Conservation (phyloP, 92 coral and sea anemone genomes). For the Hydrozoanthus gracilis region DNA sequence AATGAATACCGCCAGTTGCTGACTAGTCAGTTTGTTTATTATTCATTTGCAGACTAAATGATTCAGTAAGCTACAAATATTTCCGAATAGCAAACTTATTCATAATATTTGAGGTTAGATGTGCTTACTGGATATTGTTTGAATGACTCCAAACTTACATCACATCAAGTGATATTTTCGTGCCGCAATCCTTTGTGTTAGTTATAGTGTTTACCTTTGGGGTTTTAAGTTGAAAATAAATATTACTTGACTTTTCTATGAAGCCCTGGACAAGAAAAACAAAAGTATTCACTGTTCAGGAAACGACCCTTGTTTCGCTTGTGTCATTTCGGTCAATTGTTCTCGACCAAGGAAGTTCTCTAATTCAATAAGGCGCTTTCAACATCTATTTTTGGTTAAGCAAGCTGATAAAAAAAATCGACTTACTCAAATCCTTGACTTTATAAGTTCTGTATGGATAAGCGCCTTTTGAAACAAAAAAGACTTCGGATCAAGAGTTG, state of each 20-base stretch:
- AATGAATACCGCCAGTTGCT: too few relatives aligned
- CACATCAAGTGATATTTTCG: background rate
- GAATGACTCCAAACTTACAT: background rate
- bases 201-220: constrained; percentile 26
- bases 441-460: background rate
- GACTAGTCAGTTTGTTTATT: too few relatives aligned
- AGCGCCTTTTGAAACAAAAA: background rate
- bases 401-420: constrained; percentile 7
- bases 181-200: constrained; percentile 3
- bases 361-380: background rate
- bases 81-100: too few relatives aligned
- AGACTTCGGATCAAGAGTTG: background rate
- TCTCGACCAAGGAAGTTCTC: background rate
- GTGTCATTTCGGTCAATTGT: constrained; percentile 20
- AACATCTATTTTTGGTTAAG: constrained; percentile 27
- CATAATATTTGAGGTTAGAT: too few relatives aligned
- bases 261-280: background rate
- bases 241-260: constrained; percentile 5
- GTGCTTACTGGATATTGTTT: background rate
- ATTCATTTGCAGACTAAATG: too few relatives aligned
- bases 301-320: constrained; percentile 3
- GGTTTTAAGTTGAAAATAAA: constrained; percentile 13
- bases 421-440: constrained; percentile 14
- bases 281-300: constrained; percentile 17
- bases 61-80: too few relatives aligned